Percentiles rank a stretch among this genome's conserved stretches.
Conservation (phyloP, 2,888 invertebrate genomes). For the Embidobia sp. region DNA sequence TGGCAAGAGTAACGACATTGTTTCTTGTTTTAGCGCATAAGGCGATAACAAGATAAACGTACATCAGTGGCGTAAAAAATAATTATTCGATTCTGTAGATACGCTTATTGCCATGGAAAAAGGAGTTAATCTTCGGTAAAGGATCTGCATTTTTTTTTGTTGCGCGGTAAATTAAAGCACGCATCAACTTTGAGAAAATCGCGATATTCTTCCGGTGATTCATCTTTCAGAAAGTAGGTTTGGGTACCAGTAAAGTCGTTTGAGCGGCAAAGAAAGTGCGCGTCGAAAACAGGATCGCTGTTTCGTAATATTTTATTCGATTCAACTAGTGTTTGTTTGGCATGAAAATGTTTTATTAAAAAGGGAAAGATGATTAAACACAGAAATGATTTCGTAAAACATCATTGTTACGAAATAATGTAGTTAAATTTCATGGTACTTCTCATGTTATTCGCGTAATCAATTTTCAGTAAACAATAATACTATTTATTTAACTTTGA, state of each 20-base stretch:
- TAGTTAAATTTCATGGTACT: too few relatives aligned
- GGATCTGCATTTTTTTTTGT: constrained; percentile 43
- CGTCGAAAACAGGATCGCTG: constrained; percentile 17
- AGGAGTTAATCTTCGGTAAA: constrained; percentile 29
- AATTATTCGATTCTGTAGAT: constrained; percentile 28
- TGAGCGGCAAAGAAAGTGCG: constrained; percentile 41
- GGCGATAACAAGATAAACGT: constrained; percentile 25
- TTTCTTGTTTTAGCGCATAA: constrained; percentile 6
- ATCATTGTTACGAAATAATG: too few relatives aligned
- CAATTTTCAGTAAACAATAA: too few relatives aligned
- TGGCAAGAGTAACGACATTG: constrained; percentile 3
- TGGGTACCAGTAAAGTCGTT: constrained; percentile 40
- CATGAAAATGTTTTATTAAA: neutral
- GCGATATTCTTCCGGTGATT: constrained; percentile 58
- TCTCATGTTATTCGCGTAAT: too few relatives aligned
- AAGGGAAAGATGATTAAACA: neutral
- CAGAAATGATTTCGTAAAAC: neutral
- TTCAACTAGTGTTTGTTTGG: neutral
- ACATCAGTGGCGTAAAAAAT: constrained; percentile 19
- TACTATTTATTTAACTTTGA: too few relatives aligned
- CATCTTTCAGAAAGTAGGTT: constrained; percentile 54
- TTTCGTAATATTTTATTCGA: constrained; percentile 33
- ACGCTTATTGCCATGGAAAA: constrained; percentile 32
- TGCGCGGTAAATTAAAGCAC: constrained; percentile 40
- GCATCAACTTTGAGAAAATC: constrained; percentile 43